Percentiles rank a stretch among this genome's conserved stretches.
Evolutionary conservation across 2,113 vertebrate species (phyloP).

Genomic region (Alosa alosa): DNA sequence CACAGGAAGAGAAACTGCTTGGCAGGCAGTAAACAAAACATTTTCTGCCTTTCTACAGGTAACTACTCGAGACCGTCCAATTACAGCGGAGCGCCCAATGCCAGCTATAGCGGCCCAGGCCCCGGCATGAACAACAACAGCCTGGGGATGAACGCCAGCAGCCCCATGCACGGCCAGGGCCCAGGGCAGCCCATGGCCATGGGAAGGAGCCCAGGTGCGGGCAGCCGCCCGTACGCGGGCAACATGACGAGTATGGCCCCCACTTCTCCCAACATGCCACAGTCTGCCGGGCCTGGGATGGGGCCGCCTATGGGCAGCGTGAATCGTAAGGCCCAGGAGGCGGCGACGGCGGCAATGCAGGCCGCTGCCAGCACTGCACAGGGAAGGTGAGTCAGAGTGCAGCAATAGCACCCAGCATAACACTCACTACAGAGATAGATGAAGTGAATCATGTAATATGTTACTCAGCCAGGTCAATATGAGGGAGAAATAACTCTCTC

Average conservation of each 20-base stretch:
- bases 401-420: not conserved
- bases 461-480: not conserved
- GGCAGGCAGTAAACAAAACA: not conserved
- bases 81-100: constrained; percentile 82
- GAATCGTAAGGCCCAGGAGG: constrained; percentile 91
- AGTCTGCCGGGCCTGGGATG: constrained; percentile 87
- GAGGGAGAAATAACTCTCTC: not conserved
- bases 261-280: constrained; percentile 87
- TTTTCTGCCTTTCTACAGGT: constrained; percentile 68
- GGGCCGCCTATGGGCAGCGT: constrained; percentile 85
- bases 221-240: constrained; percentile 83
- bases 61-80: constrained; percentile 89
- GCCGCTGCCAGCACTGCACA: constrained; percentile 82
- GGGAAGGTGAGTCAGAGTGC: constrained; percentile 62
- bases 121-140: constrained; percentile 81
- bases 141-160: constrained; percentile 87
- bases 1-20: not conserved
- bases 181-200: constrained; percentile 85
- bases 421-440: not conserved
- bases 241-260: constrained; percentile 83
- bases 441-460: not conserved
- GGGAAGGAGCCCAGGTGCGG: constrained; percentile 82
- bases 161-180: constrained; percentile 94
- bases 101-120: constrained; percentile 85
- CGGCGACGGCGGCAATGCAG: constrained; percentile 79